Percentiles rank a stretch among this genome's conserved stretches.
These are phyloP conservation scores for Actias luna DNA, from an alignment of 2,888 invertebrate species.

Conservation along the genomic window DNA sequence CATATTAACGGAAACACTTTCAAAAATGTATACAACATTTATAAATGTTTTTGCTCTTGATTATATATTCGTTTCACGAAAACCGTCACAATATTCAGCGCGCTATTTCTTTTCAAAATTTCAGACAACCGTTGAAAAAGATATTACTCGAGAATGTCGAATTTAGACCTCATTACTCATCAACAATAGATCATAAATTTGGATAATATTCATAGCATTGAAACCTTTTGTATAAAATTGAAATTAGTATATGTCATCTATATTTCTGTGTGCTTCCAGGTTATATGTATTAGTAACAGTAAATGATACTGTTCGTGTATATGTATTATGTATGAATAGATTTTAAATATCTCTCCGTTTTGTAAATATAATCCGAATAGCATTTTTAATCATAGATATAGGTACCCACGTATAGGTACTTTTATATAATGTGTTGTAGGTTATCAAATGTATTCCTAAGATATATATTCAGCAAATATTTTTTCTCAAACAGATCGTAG, in stretches of 20 bases:
- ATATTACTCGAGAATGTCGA: not conserved
- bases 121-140: not conserved
- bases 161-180: slow-evolving; percentile 1
- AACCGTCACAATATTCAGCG: not conserved
- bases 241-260: slow-evolving; percentile 42
- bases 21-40: not conserved
- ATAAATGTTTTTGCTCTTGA: not conserved
- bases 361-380: slow-evolving; percentile 64
- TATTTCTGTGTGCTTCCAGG: slow-evolving; percentile 80
- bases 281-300: slow-evolving; percentile 58
- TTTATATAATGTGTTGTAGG: slow-evolving; percentile 13
- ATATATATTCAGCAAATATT: not conserved
- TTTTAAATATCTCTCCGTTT: slow-evolving; percentile 40
- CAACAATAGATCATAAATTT: slow-evolving; percentile 4
- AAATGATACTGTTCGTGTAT: slow-evolving; percentile 21
- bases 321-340: slow-evolving; percentile 33
- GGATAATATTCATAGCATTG: not conserved
- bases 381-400: slow-evolving; percentile 18
- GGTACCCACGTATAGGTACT: slow-evolving; percentile 12
- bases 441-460: not conserved
- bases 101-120: not conserved
- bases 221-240: slow-evolving; percentile 19
- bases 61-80: not conserved
- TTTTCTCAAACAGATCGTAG: not conserved
- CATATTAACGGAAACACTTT: too few relatives aligned